A percentile compares a stretch with the other conserved stretches of the same genome.
Evolutionary conservation across 2,113 vertebrate genomes (phyloP).

Genomic region (Otocyon megalotis): DNA sequence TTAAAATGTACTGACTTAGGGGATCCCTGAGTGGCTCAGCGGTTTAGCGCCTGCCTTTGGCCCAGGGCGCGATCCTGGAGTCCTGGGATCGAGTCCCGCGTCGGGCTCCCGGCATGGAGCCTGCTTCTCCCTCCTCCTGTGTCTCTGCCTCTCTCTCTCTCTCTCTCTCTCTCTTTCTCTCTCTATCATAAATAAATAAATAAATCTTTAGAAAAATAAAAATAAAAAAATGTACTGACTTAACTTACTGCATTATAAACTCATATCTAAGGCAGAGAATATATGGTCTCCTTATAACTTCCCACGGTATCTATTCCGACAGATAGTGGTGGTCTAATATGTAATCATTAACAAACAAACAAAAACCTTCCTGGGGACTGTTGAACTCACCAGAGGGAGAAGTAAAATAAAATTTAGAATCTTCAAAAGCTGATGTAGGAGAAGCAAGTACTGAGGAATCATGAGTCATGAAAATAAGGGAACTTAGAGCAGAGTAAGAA

Average conservation of each 20-base stretch:
- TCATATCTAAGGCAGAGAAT: not conserved
- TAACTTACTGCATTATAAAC: constrained; percentile 58
- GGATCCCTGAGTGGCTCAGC: no score
- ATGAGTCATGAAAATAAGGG: not conserved
- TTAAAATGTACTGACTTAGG: not conserved
- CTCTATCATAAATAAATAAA: no score
- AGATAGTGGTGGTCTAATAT: not conserved
- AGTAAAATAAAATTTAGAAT: constrained; percentile 51
- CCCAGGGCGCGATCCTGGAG: no score
- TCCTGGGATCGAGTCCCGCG: no score
- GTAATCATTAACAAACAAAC: not conserved
- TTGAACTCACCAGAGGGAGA: constrained; percentile 18
- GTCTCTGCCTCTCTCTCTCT: no score
- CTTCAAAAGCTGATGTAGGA: constrained; percentile 2
- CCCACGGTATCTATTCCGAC: not conserved
- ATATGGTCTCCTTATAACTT: constrained; percentile 23
- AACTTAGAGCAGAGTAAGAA: constrained; percentile 20
- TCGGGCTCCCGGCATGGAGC: no score
- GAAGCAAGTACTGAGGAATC: not conserved
- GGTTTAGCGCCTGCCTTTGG: no score
- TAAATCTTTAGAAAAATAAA: no score
- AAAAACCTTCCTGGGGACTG: not conserved
- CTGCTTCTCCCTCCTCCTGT: no score
- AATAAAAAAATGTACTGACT: not conserved
- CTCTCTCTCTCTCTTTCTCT: no score